These are phyloP conservation scores for Octodon degus DNA, from an alignment of 2,113 vertebrate species.

Conservation along the genomic window DNA sequence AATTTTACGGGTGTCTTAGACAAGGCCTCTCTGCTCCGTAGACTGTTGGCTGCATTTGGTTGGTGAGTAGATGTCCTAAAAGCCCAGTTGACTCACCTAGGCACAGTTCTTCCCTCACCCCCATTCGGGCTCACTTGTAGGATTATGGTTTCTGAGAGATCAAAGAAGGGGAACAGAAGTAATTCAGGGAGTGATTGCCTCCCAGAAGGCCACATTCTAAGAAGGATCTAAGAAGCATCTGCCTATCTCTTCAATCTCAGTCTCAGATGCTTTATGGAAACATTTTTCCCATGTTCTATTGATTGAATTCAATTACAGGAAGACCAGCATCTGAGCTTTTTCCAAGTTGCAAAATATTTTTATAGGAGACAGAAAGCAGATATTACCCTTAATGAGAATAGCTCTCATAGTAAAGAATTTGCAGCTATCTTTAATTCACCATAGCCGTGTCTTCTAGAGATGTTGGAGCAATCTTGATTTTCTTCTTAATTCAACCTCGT, in stretches of 20 bases:
- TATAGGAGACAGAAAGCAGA: neutral
- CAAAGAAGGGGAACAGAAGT: neutral
- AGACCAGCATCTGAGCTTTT: neutral
- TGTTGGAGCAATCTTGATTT: neutral
- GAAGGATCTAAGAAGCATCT: neutral
- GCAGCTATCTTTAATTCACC: neutral
- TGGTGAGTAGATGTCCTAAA: neutral
- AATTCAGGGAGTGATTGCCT: neutral
- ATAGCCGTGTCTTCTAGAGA: neutral
- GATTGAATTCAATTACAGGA: neutral
- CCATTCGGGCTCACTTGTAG: neutral
- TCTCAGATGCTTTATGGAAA: neutral
- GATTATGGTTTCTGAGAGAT: neutral
- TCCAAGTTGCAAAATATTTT: too few species aligned
- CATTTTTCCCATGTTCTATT: neutral
- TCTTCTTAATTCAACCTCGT: neutral
- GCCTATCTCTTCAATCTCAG: neutral
- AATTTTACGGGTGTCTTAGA: neutral
- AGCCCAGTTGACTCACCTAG: neutral
- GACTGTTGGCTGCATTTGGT: neutral
- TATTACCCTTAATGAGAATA: neutral
- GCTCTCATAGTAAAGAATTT: neutral
- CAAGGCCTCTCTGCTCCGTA: neutral
- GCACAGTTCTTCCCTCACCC: too few species aligned
- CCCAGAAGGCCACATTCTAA: neutral